phyloP scores from a whole-genome alignment of 2,888 invertebrate species.

The Neoaliturus tenellus region DNA sequence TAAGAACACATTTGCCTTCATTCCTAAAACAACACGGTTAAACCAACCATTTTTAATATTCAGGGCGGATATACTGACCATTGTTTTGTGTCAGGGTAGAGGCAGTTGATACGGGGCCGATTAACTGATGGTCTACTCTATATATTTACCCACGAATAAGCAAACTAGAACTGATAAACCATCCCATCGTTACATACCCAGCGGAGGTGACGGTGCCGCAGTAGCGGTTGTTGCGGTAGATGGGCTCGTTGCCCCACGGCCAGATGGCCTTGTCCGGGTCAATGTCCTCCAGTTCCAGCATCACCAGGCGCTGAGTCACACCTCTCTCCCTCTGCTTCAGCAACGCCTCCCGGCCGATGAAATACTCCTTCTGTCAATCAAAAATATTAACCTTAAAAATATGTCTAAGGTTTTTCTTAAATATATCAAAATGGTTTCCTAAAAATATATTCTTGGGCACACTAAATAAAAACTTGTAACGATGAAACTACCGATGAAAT shows the following conservation, averaged over 20 bases:
- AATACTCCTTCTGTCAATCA: conserved; percentile 74
- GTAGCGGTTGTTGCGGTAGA: conserved; percentile 80
- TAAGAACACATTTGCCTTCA: no score
- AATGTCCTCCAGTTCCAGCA: conserved; percentile 79
- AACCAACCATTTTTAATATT: no score
- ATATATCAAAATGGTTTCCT: no score
- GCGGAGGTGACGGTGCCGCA: conserved; percentile 81
- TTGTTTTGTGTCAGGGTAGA: background rate
- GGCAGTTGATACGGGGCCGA: background rate
- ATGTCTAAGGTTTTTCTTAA: no score
- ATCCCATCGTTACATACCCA: conserved; percentile 72
- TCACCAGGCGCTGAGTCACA: conserved; percentile 78
- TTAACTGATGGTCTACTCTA: background rate
- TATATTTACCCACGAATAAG: background rate
- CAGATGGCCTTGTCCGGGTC: conserved; percentile 80
- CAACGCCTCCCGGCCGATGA: conserved; percentile 80
- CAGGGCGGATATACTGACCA: background rate
- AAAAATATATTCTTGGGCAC: no score
- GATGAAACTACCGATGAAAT: no score
- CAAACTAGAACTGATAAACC: background rate
- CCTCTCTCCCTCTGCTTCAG: conserved; percentile 77
- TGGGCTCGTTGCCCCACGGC: conserved; percentile 83
- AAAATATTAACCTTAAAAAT: no score
- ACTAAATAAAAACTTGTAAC: no score
- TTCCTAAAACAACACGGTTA: no score